Evolutionary conservation across 2,113 vertebrate genomes (phyloP).

Genomic region (Esox niger): DNA sequence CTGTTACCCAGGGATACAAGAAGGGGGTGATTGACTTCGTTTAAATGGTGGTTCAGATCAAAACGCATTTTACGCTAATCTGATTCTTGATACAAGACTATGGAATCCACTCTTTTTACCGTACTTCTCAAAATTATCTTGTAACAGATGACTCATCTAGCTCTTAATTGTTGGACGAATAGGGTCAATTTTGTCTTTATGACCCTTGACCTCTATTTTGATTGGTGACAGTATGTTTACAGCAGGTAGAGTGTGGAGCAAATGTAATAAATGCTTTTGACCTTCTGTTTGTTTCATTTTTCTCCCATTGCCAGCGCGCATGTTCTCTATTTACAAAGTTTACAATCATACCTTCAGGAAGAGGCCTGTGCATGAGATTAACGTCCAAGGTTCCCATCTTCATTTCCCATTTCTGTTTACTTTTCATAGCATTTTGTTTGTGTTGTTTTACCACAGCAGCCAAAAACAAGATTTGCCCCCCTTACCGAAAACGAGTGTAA

Average conservation of each 20-base stretch:
- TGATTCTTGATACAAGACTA: constrained; percentile 23
- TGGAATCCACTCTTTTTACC: constrained; percentile 10
- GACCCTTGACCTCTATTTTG: constrained; percentile 26
- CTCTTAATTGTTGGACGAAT: not conserved
- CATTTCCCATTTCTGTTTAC: not conserved
- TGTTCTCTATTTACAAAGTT: constrained; percentile 69
- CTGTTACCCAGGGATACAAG: not conserved
- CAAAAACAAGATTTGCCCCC: constrained; percentile 24
- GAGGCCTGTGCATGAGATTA: constrained; percentile 75
- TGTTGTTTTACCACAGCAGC: constrained; percentile 55
- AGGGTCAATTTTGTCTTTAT: constrained; percentile 43
- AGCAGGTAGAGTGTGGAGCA: constrained; percentile 62
- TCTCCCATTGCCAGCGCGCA: constrained; percentile 61
- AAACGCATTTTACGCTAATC: not conserved
- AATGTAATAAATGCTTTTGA: constrained; percentile 66
- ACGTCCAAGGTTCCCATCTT: constrained; percentile 31
- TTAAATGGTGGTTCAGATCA: not conserved
- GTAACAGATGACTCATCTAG: constrained; percentile 16
- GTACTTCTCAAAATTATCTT: not conserved
- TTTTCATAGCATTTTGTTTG: constrained; percentile 9
- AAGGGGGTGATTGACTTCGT: not conserved
- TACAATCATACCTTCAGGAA: constrained; percentile 69
- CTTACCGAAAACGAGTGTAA: constrained; percentile 43
- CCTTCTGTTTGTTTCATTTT: constrained; percentile 15
- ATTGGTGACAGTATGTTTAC: constrained; percentile 54